Evolutionary conservation across 2,888 invertebrate genomes (phyloP), one percentile per base, ranked within the genome.

Genomic region (Platerodrilus igneus): DNA sequence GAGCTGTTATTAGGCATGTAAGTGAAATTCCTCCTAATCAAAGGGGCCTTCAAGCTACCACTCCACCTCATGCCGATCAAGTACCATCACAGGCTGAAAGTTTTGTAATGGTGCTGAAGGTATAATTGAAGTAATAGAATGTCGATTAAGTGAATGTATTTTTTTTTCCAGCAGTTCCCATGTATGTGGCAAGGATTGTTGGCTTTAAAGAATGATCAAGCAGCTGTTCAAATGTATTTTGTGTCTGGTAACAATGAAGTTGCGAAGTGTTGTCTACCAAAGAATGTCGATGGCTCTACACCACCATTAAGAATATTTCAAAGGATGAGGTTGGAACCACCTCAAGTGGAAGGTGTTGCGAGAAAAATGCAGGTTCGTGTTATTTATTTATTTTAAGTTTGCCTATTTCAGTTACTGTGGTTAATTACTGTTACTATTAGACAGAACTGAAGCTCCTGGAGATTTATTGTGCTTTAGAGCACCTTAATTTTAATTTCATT

Each of bases 161-260:
- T 57, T 45, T 46, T 53, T 38, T 67, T 71, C 9, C 80, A 93
- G 81, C 83, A 90, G 41, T 94, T 94, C 69, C 95, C 95, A 6
- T 86, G 94, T 27, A 90, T 95, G 86, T 97, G 97, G 97, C 94
- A 95, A 71, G 94, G 97, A 1, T 71, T 91, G 44, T 70, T 97
- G 51, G 95, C 92, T 0, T 74, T 97, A 52, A 97, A 97, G 74
- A 96, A 93, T 67, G 96, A 96, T 72, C 88, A 89, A 58, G 94
- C 95, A 4, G 90, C 91, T 16, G 96, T 97, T 27, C 96, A 97
- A 73, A 96, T 97, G 96, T 95, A 96, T 73, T 94, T 92, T 69
- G 92, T 97, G 48, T 89, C 90, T 58, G 97, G 97, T 39, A 94
- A 90, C 73, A 86, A 87, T 6, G 77, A 78, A 55, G 88, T 97